These are phyloP conservation scores for Zootoca vivipara DNA, from an alignment of 2,113 vertebrate genomes.

Conservation along the genomic window DNA sequence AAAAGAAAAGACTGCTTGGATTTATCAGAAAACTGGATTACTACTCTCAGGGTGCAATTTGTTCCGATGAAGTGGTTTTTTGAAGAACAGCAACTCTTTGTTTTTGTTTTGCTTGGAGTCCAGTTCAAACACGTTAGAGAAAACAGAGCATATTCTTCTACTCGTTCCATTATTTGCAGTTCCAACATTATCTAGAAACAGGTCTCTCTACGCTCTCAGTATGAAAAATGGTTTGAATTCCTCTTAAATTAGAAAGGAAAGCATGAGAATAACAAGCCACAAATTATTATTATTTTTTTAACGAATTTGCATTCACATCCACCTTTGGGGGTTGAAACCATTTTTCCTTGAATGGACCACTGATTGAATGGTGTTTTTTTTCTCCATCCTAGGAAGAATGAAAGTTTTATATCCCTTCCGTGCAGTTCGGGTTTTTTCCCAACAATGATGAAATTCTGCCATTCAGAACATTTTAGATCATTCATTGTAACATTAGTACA, in stretches of 20 bases:
- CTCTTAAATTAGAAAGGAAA: neutral
- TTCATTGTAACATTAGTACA: neutral
- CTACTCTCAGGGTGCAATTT: neutral
- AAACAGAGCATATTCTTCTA: neutral
- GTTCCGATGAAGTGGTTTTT: neutral
- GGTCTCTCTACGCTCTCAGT: neutral
- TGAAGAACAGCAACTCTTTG: neutral
- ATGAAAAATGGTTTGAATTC: neutral
- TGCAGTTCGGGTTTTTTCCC: neutral
- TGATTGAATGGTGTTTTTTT: neutral
- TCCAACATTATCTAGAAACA: neutral
- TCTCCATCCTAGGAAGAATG: neutral
- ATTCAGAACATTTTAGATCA: neutral
- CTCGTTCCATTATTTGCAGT: neutral
- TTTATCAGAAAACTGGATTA: neutral
- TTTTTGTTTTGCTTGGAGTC: neutral
- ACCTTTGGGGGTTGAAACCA: neutral
- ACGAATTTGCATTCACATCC: neutral
- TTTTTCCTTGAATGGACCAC: neutral
- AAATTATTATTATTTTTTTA: neutral
- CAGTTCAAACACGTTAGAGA: neutral
- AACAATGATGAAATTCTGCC: neutral
- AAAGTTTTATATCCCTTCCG: neutral
- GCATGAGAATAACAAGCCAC: neutral
- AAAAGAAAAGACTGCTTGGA: neutral